These are phyloP conservation scores for Caloenas nicobarica DNA, from an alignment of 2,113 vertebrate genomes.

Conservation along the genomic window DNA sequence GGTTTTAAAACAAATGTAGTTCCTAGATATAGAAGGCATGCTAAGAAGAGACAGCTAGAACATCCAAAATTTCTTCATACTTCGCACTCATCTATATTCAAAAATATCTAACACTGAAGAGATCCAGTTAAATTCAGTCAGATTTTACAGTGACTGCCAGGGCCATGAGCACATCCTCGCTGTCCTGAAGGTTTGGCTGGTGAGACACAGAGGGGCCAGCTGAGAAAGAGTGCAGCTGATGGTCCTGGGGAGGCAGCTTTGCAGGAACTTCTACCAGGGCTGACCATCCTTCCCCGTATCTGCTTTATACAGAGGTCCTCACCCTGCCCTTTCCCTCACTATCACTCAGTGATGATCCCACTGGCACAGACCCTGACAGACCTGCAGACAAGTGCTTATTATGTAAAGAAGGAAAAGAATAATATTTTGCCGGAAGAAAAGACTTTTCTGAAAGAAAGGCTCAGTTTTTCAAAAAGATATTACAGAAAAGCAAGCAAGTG, in stretches of 20 bases:
- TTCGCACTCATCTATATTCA: background rate
- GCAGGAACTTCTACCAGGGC: background rate
- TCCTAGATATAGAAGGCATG: background rate
- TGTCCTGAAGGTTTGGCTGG: background rate
- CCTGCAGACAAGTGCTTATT: background rate
- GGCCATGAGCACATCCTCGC: fast-evolving
- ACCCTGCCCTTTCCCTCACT: background rate
- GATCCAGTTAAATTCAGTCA: background rate
- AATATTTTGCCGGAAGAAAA: background rate
- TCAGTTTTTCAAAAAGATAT: background rate
- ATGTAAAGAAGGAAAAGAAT: background rate
- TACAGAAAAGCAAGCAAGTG: background rate
- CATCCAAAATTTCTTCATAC: background rate
- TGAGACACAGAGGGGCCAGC: background rate
- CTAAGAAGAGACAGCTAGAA: background rate
- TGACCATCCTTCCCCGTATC: background rate
- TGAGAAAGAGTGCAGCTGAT: background rate
- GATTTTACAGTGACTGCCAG: background rate
- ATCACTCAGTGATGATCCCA: fast-evolving
- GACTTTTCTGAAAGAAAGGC: background rate
- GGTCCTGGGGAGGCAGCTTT: background rate
- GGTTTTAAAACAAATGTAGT: background rate
- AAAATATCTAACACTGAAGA: background rate
- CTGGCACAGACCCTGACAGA: background rate
- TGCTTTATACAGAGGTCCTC: background rate